phyloP scores from a whole-genome alignment of 2,888 invertebrate species.

The Spodoptera littoralis region DNA sequence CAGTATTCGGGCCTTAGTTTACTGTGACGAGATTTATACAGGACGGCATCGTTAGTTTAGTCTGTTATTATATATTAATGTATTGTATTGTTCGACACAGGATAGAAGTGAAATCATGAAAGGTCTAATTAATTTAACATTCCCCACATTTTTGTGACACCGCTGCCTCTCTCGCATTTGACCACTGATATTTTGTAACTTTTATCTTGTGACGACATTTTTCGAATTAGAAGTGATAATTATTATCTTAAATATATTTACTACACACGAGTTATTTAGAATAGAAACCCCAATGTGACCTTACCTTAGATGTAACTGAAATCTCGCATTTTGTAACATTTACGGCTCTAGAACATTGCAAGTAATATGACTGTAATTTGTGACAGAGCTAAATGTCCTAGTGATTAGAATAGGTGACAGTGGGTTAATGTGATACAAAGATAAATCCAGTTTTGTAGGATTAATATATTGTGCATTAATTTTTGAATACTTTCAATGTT shows the following conservation, averaged over 20 bases:
- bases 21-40: constrained; percentile 53
- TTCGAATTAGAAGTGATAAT: constrained; percentile 52
- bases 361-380: constrained; percentile 3
- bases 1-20: constrained; percentile 33
- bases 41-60: constrained; percentile 30
- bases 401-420: constrained; percentile 4
- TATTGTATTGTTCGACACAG: constrained; percentile 46
- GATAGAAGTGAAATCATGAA: constrained; percentile 40
- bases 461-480: constrained; percentile 5
- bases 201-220: constrained; percentile 46
- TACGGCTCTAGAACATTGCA: constrained; percentile 12
- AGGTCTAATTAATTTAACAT: constrained; percentile 48
- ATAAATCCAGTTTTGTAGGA: constrained; percentile 9
- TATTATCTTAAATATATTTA: constrained; percentile 45
- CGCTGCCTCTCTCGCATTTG: constrained; percentile 3
- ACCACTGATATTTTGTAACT: constrained; percentile 30
- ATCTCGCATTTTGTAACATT: constrained; percentile 31
- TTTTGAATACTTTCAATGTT: constrained; percentile 13
- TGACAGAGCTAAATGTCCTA: constrained; percentile 10
- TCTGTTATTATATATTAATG: constrained; percentile 40
- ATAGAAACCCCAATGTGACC: constrained; percentile 54
- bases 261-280: constrained; percentile 44
- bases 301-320: constrained; percentile 48
- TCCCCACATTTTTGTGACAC: constrained; percentile 42
- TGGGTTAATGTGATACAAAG: constrained; percentile 22